Evolutionary conservation across 2,797 vertebrate species (phyloP).

Genomic region (Austrolebias charrua): DNA sequence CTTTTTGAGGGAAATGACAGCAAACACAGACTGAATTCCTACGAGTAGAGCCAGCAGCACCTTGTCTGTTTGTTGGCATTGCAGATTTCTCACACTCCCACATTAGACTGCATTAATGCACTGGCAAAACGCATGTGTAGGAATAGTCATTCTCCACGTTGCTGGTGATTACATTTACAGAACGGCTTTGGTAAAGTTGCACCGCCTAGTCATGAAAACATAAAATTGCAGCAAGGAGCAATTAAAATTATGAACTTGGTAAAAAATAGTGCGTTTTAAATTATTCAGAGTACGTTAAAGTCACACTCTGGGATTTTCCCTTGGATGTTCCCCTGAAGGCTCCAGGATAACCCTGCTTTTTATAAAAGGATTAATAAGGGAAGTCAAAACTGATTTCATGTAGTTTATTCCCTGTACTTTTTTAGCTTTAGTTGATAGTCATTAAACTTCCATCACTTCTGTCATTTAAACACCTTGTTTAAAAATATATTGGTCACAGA

Average conservation of each 20-base stretch:
- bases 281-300: constrained; percentile 61
- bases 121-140: constrained; percentile 44
- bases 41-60: constrained; percentile 44
- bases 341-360: constrained; percentile 31
- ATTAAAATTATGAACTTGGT: constrained; percentile 64
- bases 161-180: constrained; percentile 49
- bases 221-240: constrained; percentile 47
- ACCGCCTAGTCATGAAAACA: constrained; percentile 47
- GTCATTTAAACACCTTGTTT: constrained; percentile 10
- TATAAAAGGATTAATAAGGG: constrained; percentile 41
- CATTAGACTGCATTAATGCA: constrained; percentile 51
- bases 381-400: constrained; percentile 36
- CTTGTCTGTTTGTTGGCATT: constrained; percentile 41
- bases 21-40: constrained; percentile 46
- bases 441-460: neutral
- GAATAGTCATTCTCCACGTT: constrained; percentile 52
- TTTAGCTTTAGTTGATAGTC: constrained; percentile 21
- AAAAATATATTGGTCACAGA: too few species aligned
- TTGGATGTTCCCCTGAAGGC: constrained; percentile 46
- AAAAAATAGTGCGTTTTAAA: constrained; percentile 65
- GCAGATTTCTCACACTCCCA: constrained; percentile 46
- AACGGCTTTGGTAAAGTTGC: constrained; percentile 42
- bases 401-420: constrained; percentile 22
- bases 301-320: constrained; percentile 57
- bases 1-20: constrained; percentile 35